Evolutionary conservation across 2,113 vertebrate genomes (phyloP), one percentile per base, ranked within the genome.

Genomic region (Microtus richardsoni): DNA sequence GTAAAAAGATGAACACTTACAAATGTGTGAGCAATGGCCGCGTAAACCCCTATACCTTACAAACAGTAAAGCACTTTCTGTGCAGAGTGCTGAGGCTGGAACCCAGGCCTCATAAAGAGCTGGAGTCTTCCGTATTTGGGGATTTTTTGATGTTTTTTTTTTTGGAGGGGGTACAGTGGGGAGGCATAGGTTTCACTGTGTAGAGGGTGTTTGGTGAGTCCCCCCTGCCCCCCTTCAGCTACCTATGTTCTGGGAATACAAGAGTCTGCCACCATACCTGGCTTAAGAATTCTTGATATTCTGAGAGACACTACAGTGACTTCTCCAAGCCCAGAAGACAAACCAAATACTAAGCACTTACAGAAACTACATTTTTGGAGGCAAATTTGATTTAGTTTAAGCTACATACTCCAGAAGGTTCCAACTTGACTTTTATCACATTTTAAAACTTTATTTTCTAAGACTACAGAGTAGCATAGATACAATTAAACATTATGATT

Each of bases 371-470:
- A 24, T 86, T 96, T 96, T 85, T 68, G 44, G 58, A 78, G 39
- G 44, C 64, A 89, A 94, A 49, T 64, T 49, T 30, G 26, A 47
- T 58, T 64, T 84, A 73, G 90, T 74, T 93, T 74, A 95, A 36
- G 39, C 49, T 39, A 93, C 2, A 0, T 74, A 70, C 14, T 84
- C 84, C 54, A 83, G 17, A 80, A 93, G 44, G 41, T 83, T 94
- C 89, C 36, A 77, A 22, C 49, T 28, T 78, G 89, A 89, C 10
- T 94, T 33, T 28, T 88, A 85, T 83, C 89, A 93, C 3, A 91
- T 22, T 91, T 90, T 41, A 62, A 75, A 91, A 73, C 16, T 96
- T 75, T 95, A 82, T 73, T 95, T 92, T 49, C 93, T 92, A 36
- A 91, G 14, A 36, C 58, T 94, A 58, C 1, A 70, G 44, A 84